These are phyloP conservation scores for Oreochromis grahami DNA, from an alignment of 2,797 vertebrate species.

Conservation along the genomic window DNA sequence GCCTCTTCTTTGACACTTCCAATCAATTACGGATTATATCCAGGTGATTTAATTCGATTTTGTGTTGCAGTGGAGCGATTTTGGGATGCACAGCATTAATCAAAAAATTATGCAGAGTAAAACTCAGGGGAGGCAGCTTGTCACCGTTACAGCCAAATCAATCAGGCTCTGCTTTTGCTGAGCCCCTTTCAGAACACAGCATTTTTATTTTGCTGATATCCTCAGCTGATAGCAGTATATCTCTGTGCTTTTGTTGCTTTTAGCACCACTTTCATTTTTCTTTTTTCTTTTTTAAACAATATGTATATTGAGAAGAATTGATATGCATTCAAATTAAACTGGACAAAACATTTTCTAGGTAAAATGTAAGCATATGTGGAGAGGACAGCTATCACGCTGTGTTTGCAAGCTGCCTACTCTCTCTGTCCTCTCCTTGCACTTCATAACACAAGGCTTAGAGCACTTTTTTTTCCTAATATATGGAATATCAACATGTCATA, in stretches of 20 bases:
- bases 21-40: conserved; percentile 78
- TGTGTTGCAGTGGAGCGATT: conserved; percentile 66
- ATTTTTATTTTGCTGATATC: conserved; percentile 45
- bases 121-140: conserved; percentile 65
- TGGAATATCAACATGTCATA: conserved; percentile 51
- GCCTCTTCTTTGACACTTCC: conserved; percentile 57
- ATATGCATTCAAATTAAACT: background rate
- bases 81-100: conserved; percentile 70
- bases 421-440: background rate
- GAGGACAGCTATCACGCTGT: background rate
- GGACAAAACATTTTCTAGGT: background rate
- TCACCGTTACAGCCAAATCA: conserved; percentile 71
- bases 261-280: background rate
- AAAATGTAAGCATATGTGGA: background rate
- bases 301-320: background rate
- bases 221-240: background rate
- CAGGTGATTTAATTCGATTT: conserved; percentile 79
- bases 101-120: conserved; percentile 72
- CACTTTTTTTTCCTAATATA: conserved; percentile 23
- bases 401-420: background rate
- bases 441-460: conserved; percentile 28
- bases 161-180: conserved; percentile 57
- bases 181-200: conserved; percentile 37
- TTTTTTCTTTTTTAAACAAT: background rate
- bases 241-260: background rate